phyloP scores from a whole-genome alignment of 2,113 vertebrate species.

The Sinocyclocheilus rhinocerous region DNA sequence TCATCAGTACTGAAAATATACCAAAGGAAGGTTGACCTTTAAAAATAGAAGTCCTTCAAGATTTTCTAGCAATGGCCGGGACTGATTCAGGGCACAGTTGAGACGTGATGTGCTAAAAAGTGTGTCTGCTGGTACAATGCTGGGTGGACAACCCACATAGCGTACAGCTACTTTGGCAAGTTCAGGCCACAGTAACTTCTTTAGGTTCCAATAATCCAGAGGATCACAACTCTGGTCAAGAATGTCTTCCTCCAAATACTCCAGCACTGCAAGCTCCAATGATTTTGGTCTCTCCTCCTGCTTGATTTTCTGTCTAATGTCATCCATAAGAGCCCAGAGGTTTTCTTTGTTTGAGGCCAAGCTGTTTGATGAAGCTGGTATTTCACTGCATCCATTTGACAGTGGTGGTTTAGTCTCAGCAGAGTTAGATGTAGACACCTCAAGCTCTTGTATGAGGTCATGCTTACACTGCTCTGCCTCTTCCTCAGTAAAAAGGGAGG shows the following conservation, averaged over 20 bases:
- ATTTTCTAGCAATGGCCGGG: conserved; percentile 88
- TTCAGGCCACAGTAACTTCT: conserved; percentile 90
- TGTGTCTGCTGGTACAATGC: conserved; percentile 89
- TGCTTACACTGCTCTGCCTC: conserved; percentile 92
- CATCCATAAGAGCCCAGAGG: conserved; percentile 92
- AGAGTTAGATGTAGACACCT: conserved; percentile 89
- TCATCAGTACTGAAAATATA: conserved; percentile 97
- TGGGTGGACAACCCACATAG: conserved; percentile 95
- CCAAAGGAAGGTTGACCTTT: conserved; percentile 96
- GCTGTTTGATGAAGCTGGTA: conserved; percentile 73
- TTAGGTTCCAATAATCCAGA: conserved; percentile 95
- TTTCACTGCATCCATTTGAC: conserved; percentile 81
- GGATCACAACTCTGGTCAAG: conserved; percentile 97
- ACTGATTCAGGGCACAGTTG: conserved; percentile 84
- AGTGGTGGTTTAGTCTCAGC: conserved; percentile 71
- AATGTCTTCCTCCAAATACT: conserved; percentile 95
- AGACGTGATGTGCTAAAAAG: conserved; percentile 90
- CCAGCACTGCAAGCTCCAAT: conserved; percentile 88
- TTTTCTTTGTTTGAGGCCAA: conserved; percentile 76
- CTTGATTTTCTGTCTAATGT: conserved; percentile 84
- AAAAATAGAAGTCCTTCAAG: conserved; percentile 94
- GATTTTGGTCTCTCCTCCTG: conserved; percentile 83
- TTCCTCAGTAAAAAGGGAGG: conserved; percentile 93
- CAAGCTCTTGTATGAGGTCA: conserved; percentile 91
- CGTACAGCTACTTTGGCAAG: conserved; percentile 91